phyloP scores from a whole-genome alignment of 2,113 vertebrate species.

The Anolis sagrei region DNA sequence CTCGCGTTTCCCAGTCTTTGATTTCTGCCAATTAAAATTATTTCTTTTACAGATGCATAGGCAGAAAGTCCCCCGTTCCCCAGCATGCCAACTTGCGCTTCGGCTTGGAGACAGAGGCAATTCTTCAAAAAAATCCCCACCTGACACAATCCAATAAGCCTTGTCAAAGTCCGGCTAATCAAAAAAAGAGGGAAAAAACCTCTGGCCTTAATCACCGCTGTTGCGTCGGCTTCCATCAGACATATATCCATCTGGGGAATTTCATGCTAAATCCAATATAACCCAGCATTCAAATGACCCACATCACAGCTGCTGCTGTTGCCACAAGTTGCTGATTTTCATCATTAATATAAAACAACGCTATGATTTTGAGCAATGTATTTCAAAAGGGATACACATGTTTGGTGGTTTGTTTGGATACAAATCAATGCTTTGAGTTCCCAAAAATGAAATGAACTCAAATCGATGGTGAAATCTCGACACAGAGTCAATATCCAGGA shows the following conservation, averaged over 20 bases:
- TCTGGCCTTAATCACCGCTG: constrained; percentile 78
- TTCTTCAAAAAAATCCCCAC: constrained; percentile 72
- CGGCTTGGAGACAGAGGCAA: constrained; percentile 69
- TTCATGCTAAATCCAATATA: constrained; percentile 60
- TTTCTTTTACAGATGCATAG: constrained; percentile 64
- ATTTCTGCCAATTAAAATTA: constrained; percentile 77
- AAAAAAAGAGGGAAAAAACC: constrained; percentile 46
- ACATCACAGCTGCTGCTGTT: constrained; percentile 37
- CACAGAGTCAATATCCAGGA: not conserved
- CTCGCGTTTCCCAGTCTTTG: constrained; percentile 63
- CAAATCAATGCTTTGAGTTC: not conserved
- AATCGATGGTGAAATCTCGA: not conserved
- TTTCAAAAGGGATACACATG: constrained; percentile 14
- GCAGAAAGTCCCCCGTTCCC: constrained; percentile 70
- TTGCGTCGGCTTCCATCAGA: constrained; percentile 68
- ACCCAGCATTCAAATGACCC: constrained; percentile 66
- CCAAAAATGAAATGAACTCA: not conserved
- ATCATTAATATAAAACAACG: constrained; percentile 38
- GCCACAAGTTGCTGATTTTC: constrained; percentile 38
- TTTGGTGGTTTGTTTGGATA: constrained; percentile 5
- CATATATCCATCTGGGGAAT: constrained; percentile 64
- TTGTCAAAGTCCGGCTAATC: constrained; percentile 81
- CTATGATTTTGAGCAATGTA: constrained; percentile 7
- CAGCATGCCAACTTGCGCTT: constrained; percentile 67
- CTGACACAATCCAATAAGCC: constrained; percentile 77